Base-by-base conservation (phyloP, 2,888 invertebrate species). In the Caenorhabditis wallacei region DNA sequence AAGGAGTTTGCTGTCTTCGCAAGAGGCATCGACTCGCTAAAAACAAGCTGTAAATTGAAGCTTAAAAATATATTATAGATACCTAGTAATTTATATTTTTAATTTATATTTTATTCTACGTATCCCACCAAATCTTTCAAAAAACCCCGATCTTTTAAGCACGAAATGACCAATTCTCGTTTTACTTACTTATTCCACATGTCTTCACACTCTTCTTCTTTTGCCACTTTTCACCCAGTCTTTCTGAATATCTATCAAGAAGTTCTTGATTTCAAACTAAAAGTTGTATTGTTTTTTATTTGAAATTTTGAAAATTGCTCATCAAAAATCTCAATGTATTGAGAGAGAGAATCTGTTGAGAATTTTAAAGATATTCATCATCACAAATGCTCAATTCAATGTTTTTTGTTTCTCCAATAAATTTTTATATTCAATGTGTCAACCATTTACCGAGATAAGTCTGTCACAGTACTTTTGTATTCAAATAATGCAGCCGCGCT, bases 1-100 rank as follows among this genome's bases (percentile, higher is more conserved):
- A 89, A 81, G 90, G 90, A 37, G 87, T 90, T 37, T 90, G 90
- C 82, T 90, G 90, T 81, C 84, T 90, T 26, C 86, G 90, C 37
- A 88, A 88, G 59, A 81, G 90, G 72, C 89, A 88, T 75, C 83
- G 90, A 53, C 79, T 89, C 57, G 87, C 87, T 30, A 89, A 89
- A 83, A 87, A 85, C 69, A 87, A 86, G 69, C n/a, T 84, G 37
- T 84, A 66, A 79, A 63, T 26, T 24, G 53, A 37, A 57, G 24
- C n/a, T 46, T 30, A 18, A 20, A 24, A 61, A 61, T 16, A 20
- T 24, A 13, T 51, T 66, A n/a, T 78, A 78, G 78, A 30, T 43
- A 16, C 18, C 59, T 78, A 78, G 78, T 69, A 78, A 69, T 56
- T 69, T 78, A 69, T 78, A 53, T 69, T 57, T 53, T 11, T 54